Conservation (phyloP, 2,797 vertebrate species). For the Lithobates pipiens region DNA sequence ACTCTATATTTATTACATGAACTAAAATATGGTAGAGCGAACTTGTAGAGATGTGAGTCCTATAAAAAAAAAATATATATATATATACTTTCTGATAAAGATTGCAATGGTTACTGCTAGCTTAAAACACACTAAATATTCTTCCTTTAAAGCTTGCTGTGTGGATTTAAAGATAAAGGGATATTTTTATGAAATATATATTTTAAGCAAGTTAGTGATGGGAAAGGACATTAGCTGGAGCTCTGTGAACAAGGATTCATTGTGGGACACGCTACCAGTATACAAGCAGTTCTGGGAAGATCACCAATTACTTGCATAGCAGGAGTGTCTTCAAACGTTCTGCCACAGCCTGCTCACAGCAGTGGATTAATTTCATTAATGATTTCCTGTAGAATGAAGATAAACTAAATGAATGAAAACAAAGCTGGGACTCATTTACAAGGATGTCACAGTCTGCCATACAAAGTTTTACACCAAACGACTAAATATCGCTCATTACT, state of each 20-base stretch:
- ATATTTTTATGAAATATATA: background rate
- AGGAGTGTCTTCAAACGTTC: conserved; percentile 48
- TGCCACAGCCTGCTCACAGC: conserved; percentile 52
- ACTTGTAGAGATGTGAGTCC: background rate
- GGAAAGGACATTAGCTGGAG: conserved; percentile 39
- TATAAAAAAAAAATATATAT: background rate
- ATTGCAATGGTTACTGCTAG: background rate
- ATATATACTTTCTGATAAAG: background rate
- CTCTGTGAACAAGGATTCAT: conserved; percentile 43
- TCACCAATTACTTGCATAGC: conserved; percentile 53
- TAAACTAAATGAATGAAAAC: conserved; percentile 48
- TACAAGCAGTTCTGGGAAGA: conserved; percentile 50
- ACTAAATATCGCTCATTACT: background rate
- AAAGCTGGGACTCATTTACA: conserved; percentile 49
- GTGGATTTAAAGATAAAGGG: background rate
- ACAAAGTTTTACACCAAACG: conserved; percentile 46
- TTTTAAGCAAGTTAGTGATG: background rate
- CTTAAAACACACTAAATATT: background rate
- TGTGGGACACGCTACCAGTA: conserved; percentile 40
- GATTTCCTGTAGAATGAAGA: conserved; percentile 54
- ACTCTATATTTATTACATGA: background rate
- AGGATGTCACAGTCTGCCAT: conserved; percentile 47
- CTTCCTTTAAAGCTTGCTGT: background rate
- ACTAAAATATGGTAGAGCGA: background rate
- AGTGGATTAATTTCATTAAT: conserved; percentile 53